phyloP scores from a whole-genome alignment of 2,113 vertebrate genomes.

The Gopherus evgoodei region DNA sequence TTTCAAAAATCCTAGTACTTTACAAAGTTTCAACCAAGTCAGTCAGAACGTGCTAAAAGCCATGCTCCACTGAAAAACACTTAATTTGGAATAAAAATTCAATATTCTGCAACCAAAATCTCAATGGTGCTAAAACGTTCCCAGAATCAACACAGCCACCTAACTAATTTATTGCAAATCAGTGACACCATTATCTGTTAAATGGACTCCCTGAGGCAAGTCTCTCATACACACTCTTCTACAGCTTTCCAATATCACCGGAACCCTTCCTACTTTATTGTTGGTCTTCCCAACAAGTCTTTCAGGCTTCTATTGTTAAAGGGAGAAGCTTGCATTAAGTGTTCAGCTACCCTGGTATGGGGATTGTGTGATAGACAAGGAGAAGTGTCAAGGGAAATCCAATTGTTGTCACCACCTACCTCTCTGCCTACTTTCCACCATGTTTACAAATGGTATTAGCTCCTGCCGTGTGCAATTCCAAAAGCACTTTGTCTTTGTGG shows the following conservation, averaged over 20 bases:
- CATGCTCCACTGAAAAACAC: background rate
- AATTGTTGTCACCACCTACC: conserved; percentile 48
- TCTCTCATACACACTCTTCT: background rate
- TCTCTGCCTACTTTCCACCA: conserved; percentile 4
- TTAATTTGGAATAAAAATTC: background rate
- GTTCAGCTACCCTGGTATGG: conserved; percentile 41
- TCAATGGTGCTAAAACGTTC: background rate
- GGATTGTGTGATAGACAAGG: conserved; percentile 40
- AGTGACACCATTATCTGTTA: background rate
- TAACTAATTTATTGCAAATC: background rate
- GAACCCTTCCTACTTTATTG: background rate
- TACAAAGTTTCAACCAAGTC: background rate
- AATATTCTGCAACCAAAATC: background rate
- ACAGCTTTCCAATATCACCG: background rate
- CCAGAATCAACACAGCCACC: background rate
- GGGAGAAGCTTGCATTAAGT: background rate
- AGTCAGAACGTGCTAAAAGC: background rate
- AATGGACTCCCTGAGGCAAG: background rate
- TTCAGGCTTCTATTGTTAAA: background rate
- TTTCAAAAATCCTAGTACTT: background rate
- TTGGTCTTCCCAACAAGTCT: background rate
- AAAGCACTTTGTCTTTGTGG: conserved; percentile 30
- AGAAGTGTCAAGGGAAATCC: conserved; percentile 33
- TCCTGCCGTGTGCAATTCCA: conserved; percentile 50
- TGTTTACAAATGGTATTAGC: conserved; percentile 67